A percentile compares a stretch with the other conserved stretches of the same genome.
Conservation (phyloP, 2,797 vertebrate genomes). For the Clarias platycephalus region DNA sequence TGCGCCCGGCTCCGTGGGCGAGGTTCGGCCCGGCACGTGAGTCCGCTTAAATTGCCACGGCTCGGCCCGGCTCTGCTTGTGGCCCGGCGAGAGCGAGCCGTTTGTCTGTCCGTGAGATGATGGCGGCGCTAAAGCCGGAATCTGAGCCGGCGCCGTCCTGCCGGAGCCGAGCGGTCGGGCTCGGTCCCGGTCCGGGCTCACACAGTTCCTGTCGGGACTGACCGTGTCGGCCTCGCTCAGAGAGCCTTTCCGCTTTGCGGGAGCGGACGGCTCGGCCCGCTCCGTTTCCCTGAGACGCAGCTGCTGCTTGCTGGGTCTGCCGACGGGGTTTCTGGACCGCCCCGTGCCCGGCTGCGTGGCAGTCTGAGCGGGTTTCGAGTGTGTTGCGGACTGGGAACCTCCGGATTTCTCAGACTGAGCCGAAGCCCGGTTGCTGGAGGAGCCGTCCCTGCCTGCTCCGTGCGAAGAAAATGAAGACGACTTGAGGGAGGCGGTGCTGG, state of each 20-base stretch:
- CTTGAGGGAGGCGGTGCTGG: conserved; percentile 70
- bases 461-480: conserved; percentile 68
- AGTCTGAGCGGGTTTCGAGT: conserved; percentile 67
- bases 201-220: conserved; percentile 84
- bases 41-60: conserved; percentile 74
- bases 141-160: conserved; percentile 65
- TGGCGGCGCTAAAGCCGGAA: conserved; percentile 38
- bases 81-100: conserved; percentile 73
- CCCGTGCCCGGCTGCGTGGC: conserved; percentile 68
- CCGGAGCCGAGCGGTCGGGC: conserved; percentile 69
- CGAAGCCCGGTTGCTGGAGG: conserved; percentile 63
- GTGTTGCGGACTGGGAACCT: conserved; percentile 72
- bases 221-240: conserved; percentile 72
- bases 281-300: conserved; percentile 79
- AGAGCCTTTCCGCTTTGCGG: conserved; percentile 81
- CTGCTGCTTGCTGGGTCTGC: conserved; percentile 80
- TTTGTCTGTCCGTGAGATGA: conserved; percentile 78
- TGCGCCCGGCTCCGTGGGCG: conserved; percentile 62
- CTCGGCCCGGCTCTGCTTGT: conserved; percentile 70
- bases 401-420: conserved; percentile 77
- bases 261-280: conserved; percentile 63
- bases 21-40: conserved; percentile 62
- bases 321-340: conserved; percentile 74
- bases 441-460: conserved; percentile 65
- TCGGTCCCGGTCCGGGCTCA: conserved; percentile 75